Evolutionary conservation across 2,797 vertebrate genomes (phyloP), one percentile per base, ranked within the genome.

Genomic region (Agapornis canus): DNA sequence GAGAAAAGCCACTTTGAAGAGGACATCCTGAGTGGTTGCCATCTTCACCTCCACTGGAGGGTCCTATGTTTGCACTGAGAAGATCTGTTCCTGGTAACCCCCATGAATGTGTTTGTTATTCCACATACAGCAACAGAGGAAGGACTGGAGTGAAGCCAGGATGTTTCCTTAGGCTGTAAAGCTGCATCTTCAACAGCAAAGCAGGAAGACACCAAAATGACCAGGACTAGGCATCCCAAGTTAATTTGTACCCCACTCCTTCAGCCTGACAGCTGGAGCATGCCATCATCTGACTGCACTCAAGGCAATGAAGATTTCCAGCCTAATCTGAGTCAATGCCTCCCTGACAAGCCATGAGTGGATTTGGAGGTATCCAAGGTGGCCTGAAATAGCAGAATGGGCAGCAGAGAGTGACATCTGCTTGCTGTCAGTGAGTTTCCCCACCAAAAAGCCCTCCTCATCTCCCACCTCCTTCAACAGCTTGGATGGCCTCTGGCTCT

Each of bases 341-440:
- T 56, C 29, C 37, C 52, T 8, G 2, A n/a, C 79, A 82, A 70
- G 65, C 29, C 64, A 25, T 26, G 11, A 18, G 0, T 8, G 2
- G 1, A 1, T 22, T 9, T 27, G 49, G 42, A 69, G 18, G 31
- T 78, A 47, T 12, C n/a, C 26, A 11, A 6, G 59, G 47, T 8
- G 48, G 75, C 35, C 29, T 6, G 25, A 78, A 86, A 86, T 0
- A 6, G 26, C n/a, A 32, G 57, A 72, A 45, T 0, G 1, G 11
- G 31, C 7, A 48, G 45, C 66, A 71, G 59, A 57, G 4, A 56
- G 60, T 0, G 2, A 39, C 1, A 2, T 5, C 2, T 3, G 47
- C 6, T 72, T 48, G 22, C 26, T 51, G 11, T 29, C 66, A 66
- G 6, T 0, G 25, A 56, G 27, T 15, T 76, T 22, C 21, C 15